Evolutionary conservation across 2,113 vertebrate genomes (phyloP), one percentile per base, ranked within the genome.

Genomic region (Mesocricetus auratus): DNA sequence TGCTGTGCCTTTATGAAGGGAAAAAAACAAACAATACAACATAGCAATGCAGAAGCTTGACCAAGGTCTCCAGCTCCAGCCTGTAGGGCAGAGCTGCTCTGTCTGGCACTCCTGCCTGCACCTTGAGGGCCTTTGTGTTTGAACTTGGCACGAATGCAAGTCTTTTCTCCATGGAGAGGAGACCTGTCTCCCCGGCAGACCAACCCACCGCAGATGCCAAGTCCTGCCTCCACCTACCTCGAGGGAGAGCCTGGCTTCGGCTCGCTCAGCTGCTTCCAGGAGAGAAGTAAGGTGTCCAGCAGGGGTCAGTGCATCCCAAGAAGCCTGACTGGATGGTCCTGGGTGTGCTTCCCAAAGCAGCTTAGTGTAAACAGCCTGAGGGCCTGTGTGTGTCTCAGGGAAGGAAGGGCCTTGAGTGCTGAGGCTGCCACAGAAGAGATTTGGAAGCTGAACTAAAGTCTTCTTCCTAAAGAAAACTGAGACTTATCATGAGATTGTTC

Each of bases 281-380:
- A 53, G 78, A 64, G 68, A 56, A 50, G 56, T 53, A 75, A 94
- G 89, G 56, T 0, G 15, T 85, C 94, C 86, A 98, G 94, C 90
- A 97, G 94, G 58, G 92, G 95, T 96, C 97, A 97, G 96, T 78
- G 86, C 56, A 92, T 86, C 92, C 89, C 73, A 95, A 83, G 58
- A n/a, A 88, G 39, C 36, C 33, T 56, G n/a, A 22, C 8, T 68
- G 56, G 64, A n/a, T 24, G 62, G 33, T 73, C 3, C 7, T n/a
- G 19, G 15, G 42, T n/a, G 50, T 21, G 83, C 60, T 79, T 96
- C 87, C 33, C 45, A 97, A 78, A 74, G 11, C 29, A 53, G 64
- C 4, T 64, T 39, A 42, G 6, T 21, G 3, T 17, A 88, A n/a
- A 56, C 69, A 68, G 50, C 69, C 74, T 58, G 7, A 86, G 73